Percentiles rank a stretch among this genome's conserved stretches.
These are phyloP conservation scores for Leptosomus discolor DNA, from an alignment of 2,113 vertebrate species.

Conservation along the genomic window DNA sequence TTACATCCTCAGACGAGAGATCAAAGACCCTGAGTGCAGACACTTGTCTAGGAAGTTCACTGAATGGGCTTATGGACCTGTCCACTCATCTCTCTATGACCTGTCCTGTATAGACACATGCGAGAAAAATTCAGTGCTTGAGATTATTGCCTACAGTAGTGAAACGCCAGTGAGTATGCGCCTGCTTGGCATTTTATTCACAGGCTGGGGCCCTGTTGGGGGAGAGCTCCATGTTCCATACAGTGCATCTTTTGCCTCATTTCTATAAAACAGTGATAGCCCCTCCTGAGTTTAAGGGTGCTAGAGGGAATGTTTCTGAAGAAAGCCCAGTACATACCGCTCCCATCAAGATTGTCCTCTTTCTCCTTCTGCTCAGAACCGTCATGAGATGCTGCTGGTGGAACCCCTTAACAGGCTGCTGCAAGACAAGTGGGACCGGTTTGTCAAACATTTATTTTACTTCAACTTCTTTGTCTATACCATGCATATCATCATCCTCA, in stretches of 20 bases:
- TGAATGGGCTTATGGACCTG: constrained; percentile 94
- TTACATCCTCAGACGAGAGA: constrained; percentile 91
- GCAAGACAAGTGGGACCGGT: constrained; percentile 91
- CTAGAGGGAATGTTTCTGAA: not conserved
- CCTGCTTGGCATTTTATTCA: not conserved
- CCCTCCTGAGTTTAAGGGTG: not conserved
- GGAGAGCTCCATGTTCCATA: not conserved
- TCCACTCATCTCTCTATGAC: constrained; percentile 93
- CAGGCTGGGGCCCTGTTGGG: not conserved
- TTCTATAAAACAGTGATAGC: not conserved
- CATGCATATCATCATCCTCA: constrained; percentile 86
- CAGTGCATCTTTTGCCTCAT: not conserved
- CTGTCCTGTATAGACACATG: constrained; percentile 87
- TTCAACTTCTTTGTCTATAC: constrained; percentile 87
- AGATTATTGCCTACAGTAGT: constrained; percentile 88
- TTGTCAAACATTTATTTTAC: constrained; percentile 85
- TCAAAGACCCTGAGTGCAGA: constrained; percentile 80
- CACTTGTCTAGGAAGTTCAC: constrained; percentile 97
- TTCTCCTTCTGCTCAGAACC: constrained; percentile 77
- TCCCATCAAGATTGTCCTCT: not conserved
- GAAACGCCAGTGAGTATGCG: constrained; percentile 86
- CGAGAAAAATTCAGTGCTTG: constrained; percentile 86
- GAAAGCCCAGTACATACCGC: not conserved
- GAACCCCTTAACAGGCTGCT: constrained; percentile 88
- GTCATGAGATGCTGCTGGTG: constrained; percentile 90